Conservation (phyloP, 2,888 invertebrate genomes). For the Emmelina monodactyla region DNA sequence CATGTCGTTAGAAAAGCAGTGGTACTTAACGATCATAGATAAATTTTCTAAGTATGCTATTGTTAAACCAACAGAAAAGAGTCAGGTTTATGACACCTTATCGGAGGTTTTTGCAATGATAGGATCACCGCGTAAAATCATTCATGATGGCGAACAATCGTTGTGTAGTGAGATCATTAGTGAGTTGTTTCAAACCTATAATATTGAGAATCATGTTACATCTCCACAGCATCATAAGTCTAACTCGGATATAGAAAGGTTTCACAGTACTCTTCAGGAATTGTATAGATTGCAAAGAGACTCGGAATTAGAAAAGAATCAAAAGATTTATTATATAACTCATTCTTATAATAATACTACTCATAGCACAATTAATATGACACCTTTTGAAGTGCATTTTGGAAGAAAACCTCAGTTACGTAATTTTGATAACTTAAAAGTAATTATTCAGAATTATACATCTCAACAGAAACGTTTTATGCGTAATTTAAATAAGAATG, state of each 20-base stretch:
- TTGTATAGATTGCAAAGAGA: conserved; percentile 7
- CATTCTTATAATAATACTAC: conserved; percentile 9
- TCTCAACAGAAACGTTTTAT: conserved; percentile 8
- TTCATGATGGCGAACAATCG: conserved; percentile 14
- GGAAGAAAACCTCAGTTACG: conserved; percentile 10
- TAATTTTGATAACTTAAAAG: conserved; percentile 10
- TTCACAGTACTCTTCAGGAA: conserved; percentile 14
- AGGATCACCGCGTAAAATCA: conserved; percentile 13
- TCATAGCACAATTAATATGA: conserved; percentile 8
- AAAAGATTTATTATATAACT: conserved; percentile 9
- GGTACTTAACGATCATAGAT: conserved; percentile 15
- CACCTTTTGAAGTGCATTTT: conserved; percentile 11
- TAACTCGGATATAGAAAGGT: conserved; percentile 14
- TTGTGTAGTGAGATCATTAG: conserved; percentile 14
- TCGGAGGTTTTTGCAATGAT: conserved; percentile 14
- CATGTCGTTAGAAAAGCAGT: conserved; percentile 14
- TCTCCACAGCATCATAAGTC: conserved; percentile 14
- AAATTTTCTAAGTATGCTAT: conserved; percentile 16
- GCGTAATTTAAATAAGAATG: conserved; percentile 1
- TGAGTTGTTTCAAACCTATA: conserved; percentile 13
- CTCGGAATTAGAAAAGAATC: conserved; percentile 6
- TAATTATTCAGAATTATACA: background rate
- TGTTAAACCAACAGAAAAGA: conserved; percentile 12
- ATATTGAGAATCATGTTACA: conserved; percentile 13
- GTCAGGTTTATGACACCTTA: conserved; percentile 13